phyloP scores from a whole-genome alignment of 1,140 invertebrate genomes.

The Drosophila azteca region DNA sequence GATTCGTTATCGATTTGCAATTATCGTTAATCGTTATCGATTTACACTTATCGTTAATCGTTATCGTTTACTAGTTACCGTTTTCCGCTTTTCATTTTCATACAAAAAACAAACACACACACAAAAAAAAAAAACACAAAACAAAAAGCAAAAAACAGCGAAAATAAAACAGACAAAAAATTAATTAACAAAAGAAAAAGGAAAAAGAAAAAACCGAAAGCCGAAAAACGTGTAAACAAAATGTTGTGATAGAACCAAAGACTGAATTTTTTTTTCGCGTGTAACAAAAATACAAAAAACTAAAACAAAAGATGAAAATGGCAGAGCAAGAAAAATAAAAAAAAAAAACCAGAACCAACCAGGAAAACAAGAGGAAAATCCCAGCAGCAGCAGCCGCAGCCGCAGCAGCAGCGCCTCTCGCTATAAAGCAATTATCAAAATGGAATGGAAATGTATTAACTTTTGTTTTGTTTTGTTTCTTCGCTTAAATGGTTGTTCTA shows the following conservation, averaged over 20 bases:
- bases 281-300: slow-evolving; percentile 56
- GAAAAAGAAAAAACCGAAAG: slow-evolving; percentile 48
- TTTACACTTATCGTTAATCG: slow-evolving; percentile 16
- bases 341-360: slow-evolving; percentile 1
- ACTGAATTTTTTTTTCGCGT: slow-evolving; percentile 83
- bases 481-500: slow-evolving; percentile 31
- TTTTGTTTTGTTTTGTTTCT: slow-evolving; percentile 21
- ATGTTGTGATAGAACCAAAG: slow-evolving; percentile 84
- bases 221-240: slow-evolving; percentile 83
- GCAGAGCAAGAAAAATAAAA: not conserved
- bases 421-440: slow-evolving; percentile 49
- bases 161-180: slow-evolving; percentile 25
- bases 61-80: slow-evolving; percentile 2
- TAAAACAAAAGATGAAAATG: slow-evolving; percentile 21
- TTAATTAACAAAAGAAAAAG: slow-evolving; percentile 1
- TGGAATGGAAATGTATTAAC: slow-evolving; percentile 30
- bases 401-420: slow-evolving; percentile 47
- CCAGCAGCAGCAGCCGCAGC: not conserved
- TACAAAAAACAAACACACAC: slow-evolving; percentile 7
- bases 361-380: slow-evolving; percentile 15
- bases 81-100: slow-evolving; percentile 56
- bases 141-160: slow-evolving; percentile 14
- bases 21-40: slow-evolving; percentile 21
- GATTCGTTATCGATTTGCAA: slow-evolving; percentile 27
- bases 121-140: slow-evolving; percentile 17